Evolutionary conservation across 2,113 vertebrate genomes (phyloP), one percentile per base, ranked within the genome.

Genomic region (Chaenocephalus aceratus): DNA sequence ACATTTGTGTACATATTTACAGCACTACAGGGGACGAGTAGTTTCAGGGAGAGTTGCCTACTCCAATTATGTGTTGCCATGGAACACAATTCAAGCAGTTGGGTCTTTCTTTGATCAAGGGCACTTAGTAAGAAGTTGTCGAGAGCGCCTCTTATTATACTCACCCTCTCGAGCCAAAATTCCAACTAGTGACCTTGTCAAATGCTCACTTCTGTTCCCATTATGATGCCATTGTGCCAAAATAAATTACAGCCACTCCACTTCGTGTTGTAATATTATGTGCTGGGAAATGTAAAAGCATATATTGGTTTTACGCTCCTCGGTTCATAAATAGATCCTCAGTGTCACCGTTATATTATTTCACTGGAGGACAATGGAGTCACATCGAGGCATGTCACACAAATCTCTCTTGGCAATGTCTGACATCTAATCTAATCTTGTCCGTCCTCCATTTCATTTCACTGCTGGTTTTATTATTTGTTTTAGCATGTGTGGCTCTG

Each of bases 391-490:
- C 79, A 61, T 75, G 82, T 87, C 86, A 76, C 85, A 89, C 86
- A 89, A 86, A 90, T 93, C 85, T 91, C 81, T 60, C 74, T 67
- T 77, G 81, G 67, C 72, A 70, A 66, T 62, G 74, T 82, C 77
- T 90, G 89, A 89, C 89, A 91, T 83, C 84, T 86, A 90, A 87
- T 89, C 87, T 90, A 86, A 88, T 79, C 67, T 82, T 62, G 26
- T 86, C 81, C 82, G 72, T 59, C 68, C 81, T 87, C 80, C 75
- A 85, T 88, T 91, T 88, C 86, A 81, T 92, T 91, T 90, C 80
- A 82, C 89, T 79, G 83, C 82, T 88, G 73, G 63, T 86, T 90
- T 90, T 87, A 74, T 93, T 88, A 91, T 91, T 69, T 90, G 21
- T 21, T 26, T 92, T 68, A 88, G 79, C 80, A 72, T 83, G 82